A percentile compares a stretch with the other conserved stretches of the same genome.
Conservation (phyloP, 2,888 invertebrate genomes). For the Nymphalis polychloros region DNA sequence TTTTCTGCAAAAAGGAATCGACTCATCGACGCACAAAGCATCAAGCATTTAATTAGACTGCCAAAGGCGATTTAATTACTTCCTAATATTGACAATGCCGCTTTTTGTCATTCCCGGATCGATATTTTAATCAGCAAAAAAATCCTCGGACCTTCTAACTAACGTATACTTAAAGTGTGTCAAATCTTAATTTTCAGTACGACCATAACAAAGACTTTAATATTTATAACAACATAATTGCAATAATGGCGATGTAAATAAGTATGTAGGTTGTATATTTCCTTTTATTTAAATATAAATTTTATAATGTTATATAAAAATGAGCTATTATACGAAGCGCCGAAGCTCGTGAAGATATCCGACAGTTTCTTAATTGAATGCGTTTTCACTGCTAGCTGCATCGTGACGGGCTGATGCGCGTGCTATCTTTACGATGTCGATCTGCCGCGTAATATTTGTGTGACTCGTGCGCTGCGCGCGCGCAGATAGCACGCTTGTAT, state of each 20-base stretch:
- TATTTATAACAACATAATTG: too few relatives aligned
- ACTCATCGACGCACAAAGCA: constrained; percentile 55
- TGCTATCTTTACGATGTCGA: constrained; percentile 38
- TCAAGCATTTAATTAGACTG: constrained; percentile 64
- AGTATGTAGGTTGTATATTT: too few relatives aligned
- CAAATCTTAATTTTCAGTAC: too few relatives aligned
- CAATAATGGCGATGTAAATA: too few relatives aligned
- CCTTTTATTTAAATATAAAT: too few relatives aligned
- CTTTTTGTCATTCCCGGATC: constrained; percentile 60
- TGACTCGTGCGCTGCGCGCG: constrained; percentile 66
- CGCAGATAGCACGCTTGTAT: constrained; percentile 65
- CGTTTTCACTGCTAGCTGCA: constrained; percentile 39
- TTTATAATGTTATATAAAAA: too few relatives aligned
- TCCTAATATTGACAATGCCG: constrained; percentile 73
- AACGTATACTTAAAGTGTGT: not conserved
- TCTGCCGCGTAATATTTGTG: constrained; percentile 66
- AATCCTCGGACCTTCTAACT: constrained; percentile 34
- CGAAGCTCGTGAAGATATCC: constrained; percentile 15
- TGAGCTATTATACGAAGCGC: not conserved
- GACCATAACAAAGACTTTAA: too few relatives aligned
- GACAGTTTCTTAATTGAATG: constrained; percentile 28
- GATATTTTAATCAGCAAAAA: constrained; percentile 52
- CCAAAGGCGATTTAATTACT: constrained; percentile 71
- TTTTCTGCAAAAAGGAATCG: constrained; percentile 42
- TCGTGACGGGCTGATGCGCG: constrained; percentile 51